Evolutionary conservation across 2,113 vertebrate genomes (phyloP), one percentile per base, ranked within the genome.

Genomic region (Sylvicapra grimmia): DNA sequence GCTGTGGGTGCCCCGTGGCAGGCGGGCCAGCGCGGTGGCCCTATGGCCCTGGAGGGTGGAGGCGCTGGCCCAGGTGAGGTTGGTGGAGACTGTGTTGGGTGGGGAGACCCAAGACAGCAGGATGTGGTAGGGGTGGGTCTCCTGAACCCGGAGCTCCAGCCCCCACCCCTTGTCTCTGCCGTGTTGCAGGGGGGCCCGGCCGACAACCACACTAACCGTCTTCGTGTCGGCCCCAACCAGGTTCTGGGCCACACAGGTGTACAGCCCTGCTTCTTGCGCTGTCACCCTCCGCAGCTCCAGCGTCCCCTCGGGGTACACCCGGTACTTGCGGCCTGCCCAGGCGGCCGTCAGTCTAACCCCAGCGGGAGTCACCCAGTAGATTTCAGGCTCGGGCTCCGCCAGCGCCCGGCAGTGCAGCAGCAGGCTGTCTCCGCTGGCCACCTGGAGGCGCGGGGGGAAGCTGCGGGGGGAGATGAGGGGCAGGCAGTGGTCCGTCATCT

Each of bases 231-330:
- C 99, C 27, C 99, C 99, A 0, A 99, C 99, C 47, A 99, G 98
- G 97, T 99, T 99, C 96, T 99, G 99, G 16, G 99, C 99, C 98
- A 99, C 99, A 19, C 99, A 99, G 19, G 99, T 99, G 90, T 99
- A 99, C 36, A 99, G 97, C 44, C 99, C 99, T 0, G 99, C 99
- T 47, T 99, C 99, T 0, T 80, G 91, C 0, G 49, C 51, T 0
- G 99, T 99, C 90, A 99, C 98, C 31, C 98, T 99, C 1, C 82
- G 98, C 63, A 99, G 99, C 98, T 99, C 99, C 97, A 99, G 98
- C 0, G 99, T 99, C 59, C 99, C 99, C 87, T 99, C 99, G 0
- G 99, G 98, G 79, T 99, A 98, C 21, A 99, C 99, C 86, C 96
- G 98, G 97, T 99, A 99, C 40, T 86, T 97, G 33, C 98, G 97